A percentile compares a stretch with the other conserved stretches of the same genome.
Evolutionary conservation across 2,113 vertebrate species (phyloP).

Genomic region (Mustelus asterias): DNA sequence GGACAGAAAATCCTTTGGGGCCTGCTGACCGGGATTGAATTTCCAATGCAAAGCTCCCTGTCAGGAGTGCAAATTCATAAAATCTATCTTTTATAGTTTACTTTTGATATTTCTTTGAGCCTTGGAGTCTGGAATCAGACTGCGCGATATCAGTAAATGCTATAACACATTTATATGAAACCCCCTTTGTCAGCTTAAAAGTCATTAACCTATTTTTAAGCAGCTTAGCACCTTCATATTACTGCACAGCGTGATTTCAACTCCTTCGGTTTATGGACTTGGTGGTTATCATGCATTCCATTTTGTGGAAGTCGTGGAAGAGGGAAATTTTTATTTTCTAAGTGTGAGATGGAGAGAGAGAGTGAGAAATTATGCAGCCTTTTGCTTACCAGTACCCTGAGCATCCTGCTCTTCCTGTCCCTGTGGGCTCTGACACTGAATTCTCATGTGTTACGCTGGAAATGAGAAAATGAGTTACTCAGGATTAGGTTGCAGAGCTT

Average conservation of each 20-base stretch:
- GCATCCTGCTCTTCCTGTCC: not conserved
- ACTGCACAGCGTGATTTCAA: not conserved
- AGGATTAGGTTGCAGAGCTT: slow-evolving; percentile 1
- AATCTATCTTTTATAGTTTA: not conserved
- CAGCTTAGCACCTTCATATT: not conserved
- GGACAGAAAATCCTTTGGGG: not conserved
- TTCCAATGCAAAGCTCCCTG: not conserved
- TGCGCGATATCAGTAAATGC: not conserved
- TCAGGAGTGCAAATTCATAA: not conserved
- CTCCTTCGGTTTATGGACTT: not conserved
- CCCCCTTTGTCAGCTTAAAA: not conserved
- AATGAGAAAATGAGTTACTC: slow-evolving; percentile 4
- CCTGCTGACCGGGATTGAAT: not conserved
- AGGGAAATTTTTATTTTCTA: not conserved
- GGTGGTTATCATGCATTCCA: not conserved
- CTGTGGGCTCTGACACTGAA: not conserved
- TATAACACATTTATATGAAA: not conserved
- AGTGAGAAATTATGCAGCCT: not conserved
- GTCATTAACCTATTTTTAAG: not conserved
- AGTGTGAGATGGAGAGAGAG: not conserved
- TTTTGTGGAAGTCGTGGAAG: not conserved
- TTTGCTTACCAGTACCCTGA: not conserved
- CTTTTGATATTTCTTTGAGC: not conserved
- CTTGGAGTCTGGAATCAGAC: not conserved
- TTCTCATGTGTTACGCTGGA: not conserved